Evolutionary conservation across 2,888 invertebrate species (phyloP).

Genomic region (Diaprepes abbreviatus): DNA sequence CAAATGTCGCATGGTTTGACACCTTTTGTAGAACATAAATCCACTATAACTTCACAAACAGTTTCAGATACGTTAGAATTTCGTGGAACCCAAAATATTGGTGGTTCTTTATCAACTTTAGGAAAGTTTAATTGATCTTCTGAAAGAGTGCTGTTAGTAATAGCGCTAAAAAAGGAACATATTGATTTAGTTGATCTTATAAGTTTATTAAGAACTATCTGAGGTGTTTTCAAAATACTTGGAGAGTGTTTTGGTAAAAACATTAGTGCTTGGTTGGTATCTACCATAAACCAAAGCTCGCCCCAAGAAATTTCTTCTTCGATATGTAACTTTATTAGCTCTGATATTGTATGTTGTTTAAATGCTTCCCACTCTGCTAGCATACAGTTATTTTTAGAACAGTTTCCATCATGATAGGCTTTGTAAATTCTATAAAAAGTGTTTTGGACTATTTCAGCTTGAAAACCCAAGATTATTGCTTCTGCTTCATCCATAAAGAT

Average conservation of each 20-base stretch:
- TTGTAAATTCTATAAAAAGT: slow-evolving; percentile 58
- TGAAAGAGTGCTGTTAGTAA: slow-evolving; percentile 57
- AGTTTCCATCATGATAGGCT: slow-evolving; percentile 60
- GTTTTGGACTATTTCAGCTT: slow-evolving; percentile 57
- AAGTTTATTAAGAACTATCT: slow-evolving; percentile 60
- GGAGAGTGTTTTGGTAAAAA: slow-evolving; percentile 64
- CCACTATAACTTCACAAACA: slow-evolving; percentile 60
- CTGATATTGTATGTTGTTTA: slow-evolving; percentile 40
- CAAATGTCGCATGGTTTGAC: slow-evolving; percentile 63
- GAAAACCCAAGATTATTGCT: slow-evolving; percentile 62
- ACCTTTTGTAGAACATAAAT: slow-evolving; percentile 63
- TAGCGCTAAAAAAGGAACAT: slow-evolving; percentile 62
- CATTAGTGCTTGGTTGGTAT: slow-evolving; percentile 64
- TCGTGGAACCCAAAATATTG: slow-evolving; percentile 61
- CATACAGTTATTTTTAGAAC: slow-evolving; percentile 50
- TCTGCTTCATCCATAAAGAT: slow-evolving; percentile 66
- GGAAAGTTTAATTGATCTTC: slow-evolving; percentile 56
- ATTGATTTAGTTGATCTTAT: slow-evolving; percentile 63
- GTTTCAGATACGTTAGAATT: slow-evolving; percentile 49
- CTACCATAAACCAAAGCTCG: slow-evolving; percentile 65
- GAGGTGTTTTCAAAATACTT: slow-evolving; percentile 59
- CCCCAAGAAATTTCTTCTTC: slow-evolving; percentile 56
- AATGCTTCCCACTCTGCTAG: slow-evolving; percentile 30
- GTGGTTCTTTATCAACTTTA: slow-evolving; percentile 59
- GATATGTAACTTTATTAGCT: slow-evolving; percentile 51